Evolutionary conservation across 2,113 vertebrate species (phyloP).

Genomic region (Pagrus major): DNA sequence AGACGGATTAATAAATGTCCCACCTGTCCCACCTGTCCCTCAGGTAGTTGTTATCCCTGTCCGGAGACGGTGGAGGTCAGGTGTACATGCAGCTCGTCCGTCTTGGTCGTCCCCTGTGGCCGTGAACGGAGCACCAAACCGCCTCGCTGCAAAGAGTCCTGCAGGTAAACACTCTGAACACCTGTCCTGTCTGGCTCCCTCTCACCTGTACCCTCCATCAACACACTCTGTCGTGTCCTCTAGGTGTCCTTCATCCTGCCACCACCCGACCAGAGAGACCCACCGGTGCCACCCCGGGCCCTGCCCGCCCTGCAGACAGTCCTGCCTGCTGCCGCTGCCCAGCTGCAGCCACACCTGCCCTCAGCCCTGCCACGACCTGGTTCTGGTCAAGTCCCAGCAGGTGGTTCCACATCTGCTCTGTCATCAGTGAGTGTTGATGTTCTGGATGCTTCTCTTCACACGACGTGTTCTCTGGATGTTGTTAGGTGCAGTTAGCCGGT

Average conservation of each 20-base stretch:
- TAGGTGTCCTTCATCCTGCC: constrained; percentile 69
- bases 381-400: constrained; percentile 76
- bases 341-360: constrained; percentile 73
- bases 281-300: constrained; percentile 73
- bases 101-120: constrained; percentile 63
- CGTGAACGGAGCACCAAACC: constrained; percentile 76
- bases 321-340: constrained; percentile 56
- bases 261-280: constrained; percentile 63
- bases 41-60: constrained; percentile 77
- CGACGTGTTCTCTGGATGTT: constrained; percentile 40
- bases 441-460: no score
- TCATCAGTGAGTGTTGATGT: no score
- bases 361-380: constrained; percentile 69
- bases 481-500: constrained; percentile 88
- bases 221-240: not conserved
- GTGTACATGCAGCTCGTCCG: constrained; percentile 49
- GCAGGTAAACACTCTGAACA: constrained; percentile 52
- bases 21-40: not conserved
- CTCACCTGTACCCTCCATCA: not conserved
- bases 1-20: no score
- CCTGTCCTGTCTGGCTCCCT: no score
- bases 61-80: constrained; percentile 69
- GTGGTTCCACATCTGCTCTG: not conserved
- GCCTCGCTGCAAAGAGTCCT: constrained; percentile 73
- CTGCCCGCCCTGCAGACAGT: constrained; percentile 73